Evolutionary conservation across 2,888 invertebrate species (phyloP), one percentile per base, ranked within the genome.

Genomic region (Liodrosophila aerea): DNA sequence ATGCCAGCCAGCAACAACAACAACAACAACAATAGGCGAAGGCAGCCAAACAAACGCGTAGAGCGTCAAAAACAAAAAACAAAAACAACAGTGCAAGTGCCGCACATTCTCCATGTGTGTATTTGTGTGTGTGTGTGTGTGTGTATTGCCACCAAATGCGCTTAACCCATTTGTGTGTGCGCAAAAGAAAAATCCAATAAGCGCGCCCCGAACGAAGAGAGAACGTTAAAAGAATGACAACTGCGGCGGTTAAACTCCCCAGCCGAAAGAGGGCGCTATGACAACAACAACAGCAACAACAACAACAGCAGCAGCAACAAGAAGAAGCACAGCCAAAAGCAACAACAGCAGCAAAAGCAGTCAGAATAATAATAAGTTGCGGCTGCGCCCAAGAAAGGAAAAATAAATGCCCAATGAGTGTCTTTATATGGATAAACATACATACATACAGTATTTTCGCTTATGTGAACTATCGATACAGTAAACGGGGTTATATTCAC

Each of bases 51-150:
- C 70, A 69, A 73, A 60, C 44, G 61, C 73, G 58, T 54, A 52
- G 53, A 73, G 70, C 51, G 31, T 16, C 46, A 34, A 36, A 41
- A 40, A 52, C 40, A 44, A 47, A 61, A 50, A 31, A 69, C 44
- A 52, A 53, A 16, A 37, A 49, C 54, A 68, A 72, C 49, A 76
- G 83, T 76, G 80, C 76, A 78, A 76, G 76, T 76, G 76, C 63
- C 65, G 64, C 45, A 33, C 45, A 46, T 59, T 22, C 27, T 37
- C 34, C 46, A 37, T 31, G 12, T 62, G 51, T 40, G 16, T 61
- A 36, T 18, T 12, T 51, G 8, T 45, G 39, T 7, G 12, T 39
- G 30, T 49, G 31, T 43, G 29, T 30, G 29, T 31, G 11, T 34
- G 43, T 40, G 11, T 39, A 29, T 54, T 22, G 40, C 58, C 61